Evolutionary conservation across 1,140 invertebrate species (phyloP), one percentile per base, ranked within the genome.

Genomic region (Platyscapa corneri): DNA sequence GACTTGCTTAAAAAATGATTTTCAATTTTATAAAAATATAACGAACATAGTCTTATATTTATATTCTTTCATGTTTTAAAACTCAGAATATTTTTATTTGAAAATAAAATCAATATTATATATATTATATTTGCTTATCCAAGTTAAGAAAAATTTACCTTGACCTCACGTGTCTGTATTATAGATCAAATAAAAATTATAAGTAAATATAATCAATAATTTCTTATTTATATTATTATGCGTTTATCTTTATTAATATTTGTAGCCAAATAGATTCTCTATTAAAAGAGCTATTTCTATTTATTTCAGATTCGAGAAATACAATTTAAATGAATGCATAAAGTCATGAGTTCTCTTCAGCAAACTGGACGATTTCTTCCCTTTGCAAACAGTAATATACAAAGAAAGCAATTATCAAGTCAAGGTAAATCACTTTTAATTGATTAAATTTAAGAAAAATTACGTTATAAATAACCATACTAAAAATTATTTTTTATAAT

Each of bases 341-440:
- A 90, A 87, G 92, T 89, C 86, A 94, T 94, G 93, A 93, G 93
- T 91, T 94, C 93, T 84, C 88, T 94, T 87, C 93, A 94, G 88
- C 93, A 93, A 92, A 91, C 92, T 87, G 91, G 91, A 88, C 91
- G 93, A 90, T 94, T 93, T 88, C 89, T 93, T 86, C 91, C 92
- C 37, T 94, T 94, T 87, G 90, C 91, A 34, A 94, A 92, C 88
- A 94, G 90, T 82, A 93, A 93, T 90, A 92, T 94, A 89, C 92
- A 94, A 86, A 90, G 93, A 86, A 94, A 94, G 85, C 92, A 93
- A 87, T 86, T 93, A 86, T 92, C 92, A 34, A 89, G 90, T 84
- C 93, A 93, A 93, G 93, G 93, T 94, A 91, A 49, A 42, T 46
- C 1, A 37, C 23, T 34, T 70, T 70, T 20, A 18, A 70, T 70